Conservation (phyloP, 2,113 vertebrate genomes). For the Protomyctophum bolini region DNA sequence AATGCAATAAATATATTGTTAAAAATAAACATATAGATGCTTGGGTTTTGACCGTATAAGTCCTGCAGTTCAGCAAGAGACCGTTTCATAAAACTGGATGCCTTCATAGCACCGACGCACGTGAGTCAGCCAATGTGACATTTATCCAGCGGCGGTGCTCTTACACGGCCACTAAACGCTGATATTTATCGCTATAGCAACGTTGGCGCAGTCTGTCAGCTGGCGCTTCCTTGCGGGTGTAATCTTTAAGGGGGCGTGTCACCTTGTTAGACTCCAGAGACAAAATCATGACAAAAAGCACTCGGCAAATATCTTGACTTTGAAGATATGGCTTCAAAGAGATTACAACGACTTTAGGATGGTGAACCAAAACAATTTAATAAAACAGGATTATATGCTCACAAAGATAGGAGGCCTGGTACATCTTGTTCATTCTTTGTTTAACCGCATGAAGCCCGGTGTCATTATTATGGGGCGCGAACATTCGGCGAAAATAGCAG, state of each 20-base stretch:
- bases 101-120: slow-evolving; percentile 32
- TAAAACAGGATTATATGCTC: neutral
- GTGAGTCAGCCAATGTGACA: slow-evolving; percentile 30
- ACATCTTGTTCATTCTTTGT: slow-evolving; percentile 1
- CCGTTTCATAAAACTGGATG: slow-evolving; percentile 24
- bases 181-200: slow-evolving; percentile 52
- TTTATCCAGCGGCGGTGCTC: slow-evolving; percentile 27
- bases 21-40: neutral
- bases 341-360: slow-evolving; percentile 32
- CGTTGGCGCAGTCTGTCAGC: neutral
- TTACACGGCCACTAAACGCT: slow-evolving; percentile 49
- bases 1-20: no score
- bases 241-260: slow-evolving; percentile 10
- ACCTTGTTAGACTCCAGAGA: neutral
- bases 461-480: no score
- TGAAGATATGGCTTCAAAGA: slow-evolving; percentile 53
- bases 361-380: no score
- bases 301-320: slow-evolving; percentile 19
- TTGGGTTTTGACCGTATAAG: neutral
- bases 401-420: slow-evolving; percentile 8
- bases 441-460: neutral
- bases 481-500: no score
- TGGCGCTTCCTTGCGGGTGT: slow-evolving; percentile 13
- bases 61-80: neutral
- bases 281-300: slow-evolving; percentile 19